phyloP scores from a whole-genome alignment of 2,113 vertebrate genomes.

The Pelodiscus sinensis region DNA sequence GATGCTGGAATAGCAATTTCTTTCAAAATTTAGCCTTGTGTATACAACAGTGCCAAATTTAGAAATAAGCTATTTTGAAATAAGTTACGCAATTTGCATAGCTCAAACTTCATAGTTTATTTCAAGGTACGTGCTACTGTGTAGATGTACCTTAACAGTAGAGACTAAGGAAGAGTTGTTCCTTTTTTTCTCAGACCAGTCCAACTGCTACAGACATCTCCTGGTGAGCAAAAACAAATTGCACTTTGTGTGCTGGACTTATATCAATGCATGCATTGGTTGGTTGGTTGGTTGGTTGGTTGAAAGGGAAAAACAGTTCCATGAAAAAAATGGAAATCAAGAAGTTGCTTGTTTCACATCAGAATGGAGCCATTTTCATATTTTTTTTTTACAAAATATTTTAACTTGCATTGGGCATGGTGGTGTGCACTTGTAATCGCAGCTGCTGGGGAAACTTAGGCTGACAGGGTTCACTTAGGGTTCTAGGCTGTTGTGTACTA shows the following conservation, averaged over 20 bases:
- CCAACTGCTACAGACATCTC: neutral
- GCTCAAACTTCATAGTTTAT: no score
- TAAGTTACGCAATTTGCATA: no score
- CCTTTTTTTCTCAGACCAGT: neutral
- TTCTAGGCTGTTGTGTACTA: no score
- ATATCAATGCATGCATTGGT: neutral
- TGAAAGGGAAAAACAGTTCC: neutral
- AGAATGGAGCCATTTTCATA: neutral
- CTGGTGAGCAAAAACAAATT: neutral
- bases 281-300: neutral
- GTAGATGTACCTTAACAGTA: fast-evolving
- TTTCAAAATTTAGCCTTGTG: no score
- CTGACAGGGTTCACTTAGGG: no score
- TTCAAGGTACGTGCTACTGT: no score
- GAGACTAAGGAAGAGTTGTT: neutral
- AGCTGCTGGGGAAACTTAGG: no score
- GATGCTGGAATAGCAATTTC: no score
- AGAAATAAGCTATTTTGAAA: no score
- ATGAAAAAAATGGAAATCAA: neutral
- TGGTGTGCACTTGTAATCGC: no score
- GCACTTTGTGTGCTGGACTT: fast-evolving
- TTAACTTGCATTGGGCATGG: neutral
- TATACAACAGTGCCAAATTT: no score
- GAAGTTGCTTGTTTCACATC: neutral
- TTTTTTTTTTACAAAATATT: neutral